Percentiles rank a stretch among this genome's conserved stretches.
Evolutionary conservation across 2,113 vertebrate species (phyloP).

Genomic region (Podocnemis expansa): DNA sequence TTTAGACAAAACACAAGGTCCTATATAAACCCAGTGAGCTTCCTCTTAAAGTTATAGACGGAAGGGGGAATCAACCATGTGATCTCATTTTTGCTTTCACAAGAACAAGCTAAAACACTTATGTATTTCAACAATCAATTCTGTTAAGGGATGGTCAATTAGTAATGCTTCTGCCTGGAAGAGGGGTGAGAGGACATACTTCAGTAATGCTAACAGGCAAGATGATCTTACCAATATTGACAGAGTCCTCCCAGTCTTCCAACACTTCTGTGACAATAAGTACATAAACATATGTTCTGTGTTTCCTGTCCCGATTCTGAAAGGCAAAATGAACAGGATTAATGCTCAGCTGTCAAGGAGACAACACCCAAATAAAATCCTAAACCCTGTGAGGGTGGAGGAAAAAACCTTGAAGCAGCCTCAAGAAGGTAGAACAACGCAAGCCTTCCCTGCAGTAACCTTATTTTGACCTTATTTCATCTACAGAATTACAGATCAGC

Average conservation of each 20-base stretch:
- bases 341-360: neutral
- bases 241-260: conserved; percentile 98
- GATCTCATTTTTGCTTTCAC: neutral
- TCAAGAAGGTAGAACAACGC: neutral
- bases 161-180: rapidly evolving
- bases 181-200: neutral
- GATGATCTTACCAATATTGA: conserved; percentile 91
- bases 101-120: neutral
- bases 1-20: neutral
- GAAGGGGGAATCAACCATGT: neutral
- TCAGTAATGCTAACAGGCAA: neutral
- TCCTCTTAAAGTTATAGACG: neutral
- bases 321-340: conserved; percentile 4
- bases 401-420: neutral
- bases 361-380: neutral
- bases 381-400: neutral
- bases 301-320: conserved; percentile 96
- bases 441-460: neutral
- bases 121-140: rapidly evolving
- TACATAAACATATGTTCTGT: conserved; percentile 97
- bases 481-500: neutral
- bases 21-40: neutral
- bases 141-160: neutral
- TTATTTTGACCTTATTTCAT: neutral
- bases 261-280: conserved; percentile 95